Conservation (phyloP, 2,113 vertebrate species). For the Tonatia bakeri region DNA sequence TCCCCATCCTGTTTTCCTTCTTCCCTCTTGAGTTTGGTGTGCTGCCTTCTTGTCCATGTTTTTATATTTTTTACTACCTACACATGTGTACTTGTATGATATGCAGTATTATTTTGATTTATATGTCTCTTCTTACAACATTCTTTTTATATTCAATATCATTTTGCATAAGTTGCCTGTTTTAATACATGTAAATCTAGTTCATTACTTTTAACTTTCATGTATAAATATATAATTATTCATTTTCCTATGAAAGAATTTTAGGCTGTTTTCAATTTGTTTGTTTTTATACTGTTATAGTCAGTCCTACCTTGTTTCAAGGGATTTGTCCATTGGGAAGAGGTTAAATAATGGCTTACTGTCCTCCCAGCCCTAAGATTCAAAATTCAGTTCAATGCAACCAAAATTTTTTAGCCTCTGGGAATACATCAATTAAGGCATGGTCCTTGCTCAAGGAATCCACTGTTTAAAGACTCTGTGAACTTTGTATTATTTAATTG, state of each 20-base stretch:
- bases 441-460: background rate
- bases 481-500: background rate
- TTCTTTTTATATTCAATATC: background rate
- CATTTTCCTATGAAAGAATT: background rate
- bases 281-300: background rate
- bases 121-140: background rate
- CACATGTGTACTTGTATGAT: background rate
- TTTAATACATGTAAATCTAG: background rate
- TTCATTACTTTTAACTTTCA: slow-evolving; percentile 9
- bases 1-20: background rate
- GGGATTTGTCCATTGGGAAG: background rate
- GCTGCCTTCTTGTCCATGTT: background rate
- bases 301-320: background rate
- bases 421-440: background rate
- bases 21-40: background rate
- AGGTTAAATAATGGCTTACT: background rate
- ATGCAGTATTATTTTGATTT: background rate
- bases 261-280: background rate
- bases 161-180: background rate
- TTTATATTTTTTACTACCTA: background rate
- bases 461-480: background rate
- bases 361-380: background rate
- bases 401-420: background rate
- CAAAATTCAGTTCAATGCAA: background rate
- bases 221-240: background rate